Evolutionary conservation across 1,140 invertebrate genomes (phyloP).

Genomic region (Catajapyx aquilonaris): DNA sequence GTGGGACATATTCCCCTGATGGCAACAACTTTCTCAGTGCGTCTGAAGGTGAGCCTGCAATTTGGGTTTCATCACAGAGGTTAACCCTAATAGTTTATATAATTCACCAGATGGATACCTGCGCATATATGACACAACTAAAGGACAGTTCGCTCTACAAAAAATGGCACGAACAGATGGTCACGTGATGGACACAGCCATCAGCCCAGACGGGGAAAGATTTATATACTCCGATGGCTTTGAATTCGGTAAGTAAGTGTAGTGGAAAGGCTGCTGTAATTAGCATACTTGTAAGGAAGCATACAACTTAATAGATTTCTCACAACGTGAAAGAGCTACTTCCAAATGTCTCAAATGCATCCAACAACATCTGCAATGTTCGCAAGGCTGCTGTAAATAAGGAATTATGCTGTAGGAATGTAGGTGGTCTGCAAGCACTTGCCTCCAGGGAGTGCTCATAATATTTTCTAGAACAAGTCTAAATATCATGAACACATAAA

Average conservation of each 20-base stretch:
- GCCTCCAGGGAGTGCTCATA: no score
- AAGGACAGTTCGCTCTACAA: slow-evolving; percentile 31
- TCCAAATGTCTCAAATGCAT: no score
- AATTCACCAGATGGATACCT: slow-evolving; percentile 29
- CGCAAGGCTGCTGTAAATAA: no score
- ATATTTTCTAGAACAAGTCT: no score
- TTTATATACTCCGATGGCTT: slow-evolving; percentile 70
- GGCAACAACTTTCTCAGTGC: slow-evolving; percentile 55
- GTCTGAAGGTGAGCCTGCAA: slow-evolving; percentile 37
- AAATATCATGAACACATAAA: no score
- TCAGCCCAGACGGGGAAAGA: slow-evolving; percentile 47
- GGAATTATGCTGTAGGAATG: no score
- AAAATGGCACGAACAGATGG: slow-evolving; percentile 43
- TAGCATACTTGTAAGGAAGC: no score
- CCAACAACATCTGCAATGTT: no score
- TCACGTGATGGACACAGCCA: slow-evolving; percentile 64
- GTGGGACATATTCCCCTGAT: slow-evolving; percentile 50
- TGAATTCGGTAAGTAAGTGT: slow-evolving; percentile 47
- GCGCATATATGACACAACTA: slow-evolving; percentile 30
- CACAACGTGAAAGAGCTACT: no score
- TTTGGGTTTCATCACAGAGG: background rate
- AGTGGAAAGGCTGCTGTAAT: no score
- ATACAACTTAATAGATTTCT: no score
- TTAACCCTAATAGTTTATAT: slow-evolving; percentile 1
- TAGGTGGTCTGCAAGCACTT: no score